phyloP scores from a whole-genome alignment of 2,888 invertebrate genomes.

The Sarcophaga subvicina region DNA sequence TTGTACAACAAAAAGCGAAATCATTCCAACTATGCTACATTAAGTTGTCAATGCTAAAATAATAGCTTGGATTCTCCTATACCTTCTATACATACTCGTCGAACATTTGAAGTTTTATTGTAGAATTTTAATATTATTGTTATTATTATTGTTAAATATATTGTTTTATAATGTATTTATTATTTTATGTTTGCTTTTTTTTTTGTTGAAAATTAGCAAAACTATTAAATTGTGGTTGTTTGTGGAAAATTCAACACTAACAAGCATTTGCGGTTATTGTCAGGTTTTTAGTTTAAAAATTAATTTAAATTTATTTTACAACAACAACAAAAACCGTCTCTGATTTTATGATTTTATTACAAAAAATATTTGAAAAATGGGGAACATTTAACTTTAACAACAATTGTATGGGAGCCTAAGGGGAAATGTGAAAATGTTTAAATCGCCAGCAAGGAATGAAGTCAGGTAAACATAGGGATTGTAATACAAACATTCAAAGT shows the following conservation, averaged over 20 bases:
- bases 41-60: too few relatives aligned
- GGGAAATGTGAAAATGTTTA: slow-evolving; percentile 11
- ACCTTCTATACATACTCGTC: too few relatives aligned
- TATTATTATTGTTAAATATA: not conserved
- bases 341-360: slow-evolving; percentile 10
- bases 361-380: slow-evolving; percentile 27
- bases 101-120: not conserved
- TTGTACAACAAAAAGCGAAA: too few relatives aligned
- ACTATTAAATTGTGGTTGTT: slow-evolving; percentile 62
- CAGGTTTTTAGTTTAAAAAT: slow-evolving; percentile 53
- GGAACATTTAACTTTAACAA: slow-evolving; percentile 5
- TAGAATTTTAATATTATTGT: not conserved
- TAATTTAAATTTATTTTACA: slow-evolving; percentile 40
- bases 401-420: slow-evolving; percentile 21
- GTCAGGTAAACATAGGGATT: too few relatives aligned
- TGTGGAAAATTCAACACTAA: slow-evolving; percentile 60
- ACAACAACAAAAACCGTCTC: slow-evolving; percentile 24
- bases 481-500: too few relatives aligned
- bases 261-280: slow-evolving; percentile 60
- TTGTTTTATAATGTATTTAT: not conserved
- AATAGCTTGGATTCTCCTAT: too few relatives aligned
- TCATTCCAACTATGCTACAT: not conserved
- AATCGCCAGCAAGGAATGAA: too few relatives aligned
- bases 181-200: not conserved
- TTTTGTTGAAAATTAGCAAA: slow-evolving; percentile 56